Conservation (phyloP, 1,140 invertebrate species). For the Leguminivora glycinivorella region DNA sequence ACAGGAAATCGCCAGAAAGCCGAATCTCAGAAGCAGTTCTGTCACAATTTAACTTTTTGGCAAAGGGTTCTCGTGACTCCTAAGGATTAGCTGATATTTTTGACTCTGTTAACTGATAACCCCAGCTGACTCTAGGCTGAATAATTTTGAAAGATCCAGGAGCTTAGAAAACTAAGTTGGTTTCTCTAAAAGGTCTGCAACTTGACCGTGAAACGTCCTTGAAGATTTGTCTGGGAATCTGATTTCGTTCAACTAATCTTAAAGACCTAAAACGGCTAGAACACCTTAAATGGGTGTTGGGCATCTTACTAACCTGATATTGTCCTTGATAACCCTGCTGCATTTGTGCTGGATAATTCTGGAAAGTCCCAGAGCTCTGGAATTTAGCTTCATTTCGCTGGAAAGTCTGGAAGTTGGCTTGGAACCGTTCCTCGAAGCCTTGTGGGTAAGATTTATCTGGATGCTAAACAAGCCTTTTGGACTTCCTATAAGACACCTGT, state of each 20-base stretch:
- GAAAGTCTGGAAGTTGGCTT: constrained; percentile 45
- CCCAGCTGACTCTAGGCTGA: background rate
- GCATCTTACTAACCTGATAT: constrained; percentile 31
- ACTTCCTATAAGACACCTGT: too few species aligned
- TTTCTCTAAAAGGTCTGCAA: constrained; percentile 44
- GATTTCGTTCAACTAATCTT: too few species aligned
- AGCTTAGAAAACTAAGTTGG: constrained; percentile 39
- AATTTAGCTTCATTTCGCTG: constrained; percentile 43
- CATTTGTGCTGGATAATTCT: constrained; percentile 10
- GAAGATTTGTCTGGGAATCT: too few species aligned
- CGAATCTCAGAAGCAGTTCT: too few species aligned
- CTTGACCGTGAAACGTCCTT: constrained; percentile 49
- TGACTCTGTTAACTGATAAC: too few species aligned
- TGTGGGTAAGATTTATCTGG: constrained; percentile 41
- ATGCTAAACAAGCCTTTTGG: too few species aligned
- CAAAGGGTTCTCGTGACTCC: too few species aligned
- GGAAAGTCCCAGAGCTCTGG: constrained; percentile 41
- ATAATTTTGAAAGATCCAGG: constrained; percentile 41
- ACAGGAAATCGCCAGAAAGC: too few species aligned
- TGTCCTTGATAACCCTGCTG: background rate
- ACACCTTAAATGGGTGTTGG: too few species aligned
- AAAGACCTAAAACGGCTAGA: too few species aligned
- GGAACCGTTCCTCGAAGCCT: constrained; percentile 54
- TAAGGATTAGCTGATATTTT: too few species aligned
- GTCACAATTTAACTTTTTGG: too few species aligned